These are phyloP conservation scores for Hyalella azteca DNA, from an alignment of 2,888 invertebrate genomes.

Conservation along the genomic window DNA sequence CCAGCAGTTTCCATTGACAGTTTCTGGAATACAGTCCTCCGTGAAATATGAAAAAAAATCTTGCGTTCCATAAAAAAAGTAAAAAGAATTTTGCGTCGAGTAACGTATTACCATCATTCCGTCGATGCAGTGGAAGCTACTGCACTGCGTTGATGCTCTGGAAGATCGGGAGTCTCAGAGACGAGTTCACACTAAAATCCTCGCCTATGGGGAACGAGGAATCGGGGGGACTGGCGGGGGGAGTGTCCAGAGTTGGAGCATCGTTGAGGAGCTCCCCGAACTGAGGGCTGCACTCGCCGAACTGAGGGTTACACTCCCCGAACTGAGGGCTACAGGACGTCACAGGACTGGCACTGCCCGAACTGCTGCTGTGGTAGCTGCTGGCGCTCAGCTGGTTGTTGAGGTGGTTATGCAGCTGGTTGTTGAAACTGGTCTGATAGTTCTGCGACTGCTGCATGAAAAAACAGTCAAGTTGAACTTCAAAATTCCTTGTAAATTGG, in stretches of 20 bases:
- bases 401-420: slow-evolving; percentile 4
- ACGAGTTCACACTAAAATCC: slow-evolving; percentile 25
- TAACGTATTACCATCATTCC: too few species aligned
- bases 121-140: background rate
- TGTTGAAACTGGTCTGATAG: background rate
- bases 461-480: background rate
- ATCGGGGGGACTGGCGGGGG: slow-evolving; percentile 55
- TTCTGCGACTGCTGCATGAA: background rate
- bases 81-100: too few species aligned
- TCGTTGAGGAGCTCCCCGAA: slow-evolving; percentile 16
- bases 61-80: too few species aligned
- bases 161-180: slow-evolving; percentile 30
- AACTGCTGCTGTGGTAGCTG: slow-evolving; percentile 9
- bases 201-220: slow-evolving; percentile 45
- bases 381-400: background rate
- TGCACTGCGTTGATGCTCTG: slow-evolving; percentile 31
- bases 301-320: background rate
- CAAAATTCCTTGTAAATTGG: background rate
- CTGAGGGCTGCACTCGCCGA: slow-evolving; percentile 2
- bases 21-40: too few species aligned
- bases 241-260: slow-evolving; percentile 48
- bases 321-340: too few species aligned
- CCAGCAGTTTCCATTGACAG: too few species aligned
- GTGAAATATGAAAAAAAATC: too few species aligned
- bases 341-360: background rate